phyloP scores from a whole-genome alignment of 2,113 vertebrate genomes.

The Callopanchax toddi region DNA sequence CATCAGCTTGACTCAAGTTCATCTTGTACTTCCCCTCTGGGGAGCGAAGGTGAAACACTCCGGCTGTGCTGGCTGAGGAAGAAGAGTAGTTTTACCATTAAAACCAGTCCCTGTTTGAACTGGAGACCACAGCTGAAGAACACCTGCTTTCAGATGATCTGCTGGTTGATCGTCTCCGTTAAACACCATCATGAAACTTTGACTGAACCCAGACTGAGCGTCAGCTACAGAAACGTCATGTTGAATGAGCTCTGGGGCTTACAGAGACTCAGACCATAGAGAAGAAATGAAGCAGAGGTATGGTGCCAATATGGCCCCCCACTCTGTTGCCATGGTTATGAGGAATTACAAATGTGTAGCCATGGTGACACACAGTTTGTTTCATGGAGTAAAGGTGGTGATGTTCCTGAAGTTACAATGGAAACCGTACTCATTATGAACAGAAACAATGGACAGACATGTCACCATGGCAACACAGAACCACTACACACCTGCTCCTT shows the following conservation, averaged over 20 bases:
- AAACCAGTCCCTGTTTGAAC: neutral
- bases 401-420: neutral
- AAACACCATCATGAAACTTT: no score
- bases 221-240: no score
- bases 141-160: neutral
- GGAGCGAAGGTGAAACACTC: conserved; percentile 91
- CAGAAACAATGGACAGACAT: neutral
- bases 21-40: conserved; percentile 83
- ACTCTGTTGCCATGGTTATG: conserved; percentile 7
- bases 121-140: neutral
- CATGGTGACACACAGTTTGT: neutral
- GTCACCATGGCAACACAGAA: neutral
- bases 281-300: neutral
- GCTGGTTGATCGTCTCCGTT: no score
- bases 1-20: conserved; percentile 84
- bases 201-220: no score
- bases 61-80: conserved; percentile 85
- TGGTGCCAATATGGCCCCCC: conserved; percentile 10
- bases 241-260: no score
- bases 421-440: neutral
- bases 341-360: neutral
- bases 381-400: neutral
- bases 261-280: no score
- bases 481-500: no score
- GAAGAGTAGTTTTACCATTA: neutral